These are phyloP conservation scores for Chymomyza amoena DNA, from an alignment of 2,888 invertebrate genomes.

Conservation along the genomic window DNA sequence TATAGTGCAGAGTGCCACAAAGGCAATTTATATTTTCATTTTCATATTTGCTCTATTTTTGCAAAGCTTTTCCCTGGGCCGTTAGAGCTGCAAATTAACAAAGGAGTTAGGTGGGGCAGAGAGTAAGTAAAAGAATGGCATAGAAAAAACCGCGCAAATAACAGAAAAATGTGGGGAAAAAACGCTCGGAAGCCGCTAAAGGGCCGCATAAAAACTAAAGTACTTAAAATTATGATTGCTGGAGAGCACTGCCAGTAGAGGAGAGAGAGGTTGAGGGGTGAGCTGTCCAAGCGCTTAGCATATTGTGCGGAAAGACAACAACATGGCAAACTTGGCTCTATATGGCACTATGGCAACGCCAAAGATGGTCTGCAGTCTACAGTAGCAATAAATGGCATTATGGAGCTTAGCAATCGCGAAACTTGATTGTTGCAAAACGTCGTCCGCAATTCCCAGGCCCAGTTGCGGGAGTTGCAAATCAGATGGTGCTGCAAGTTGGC, in stretches of 20 bases:
- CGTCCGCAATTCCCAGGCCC: not conserved
- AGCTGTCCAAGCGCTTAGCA: slow-evolving; percentile 50
- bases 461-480: slow-evolving; percentile 32
- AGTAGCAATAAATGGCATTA: slow-evolving; percentile 67
- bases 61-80: slow-evolving; percentile 29
- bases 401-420: slow-evolving; percentile 66
- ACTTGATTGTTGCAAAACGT: slow-evolving; percentile 52
- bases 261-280: not conserved
- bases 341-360: not conserved
- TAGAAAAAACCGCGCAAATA: not conserved
- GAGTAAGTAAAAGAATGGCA: slow-evolving; percentile 7
- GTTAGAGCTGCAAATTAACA: slow-evolving; percentile 47
- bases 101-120: slow-evolving; percentile 18
- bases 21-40: slow-evolving; percentile 62
- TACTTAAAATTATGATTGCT: slow-evolving; percentile 72
- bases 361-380: slow-evolving; percentile 25
- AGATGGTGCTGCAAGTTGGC: slow-evolving; percentile 29
- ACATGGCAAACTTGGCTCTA: not conserved
- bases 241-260: not conserved
- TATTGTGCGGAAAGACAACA: slow-evolving; percentile 43
- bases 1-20: slow-evolving; percentile 23
- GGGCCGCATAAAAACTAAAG: slow-evolving; percentile 66
- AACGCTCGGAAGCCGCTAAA: slow-evolving; percentile 56
- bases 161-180: slow-evolving; percentile 34
- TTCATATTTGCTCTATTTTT: slow-evolving; percentile 26